phyloP scores from a whole-genome alignment of 1,140 invertebrate species.

The Phortica variegata region DNA sequence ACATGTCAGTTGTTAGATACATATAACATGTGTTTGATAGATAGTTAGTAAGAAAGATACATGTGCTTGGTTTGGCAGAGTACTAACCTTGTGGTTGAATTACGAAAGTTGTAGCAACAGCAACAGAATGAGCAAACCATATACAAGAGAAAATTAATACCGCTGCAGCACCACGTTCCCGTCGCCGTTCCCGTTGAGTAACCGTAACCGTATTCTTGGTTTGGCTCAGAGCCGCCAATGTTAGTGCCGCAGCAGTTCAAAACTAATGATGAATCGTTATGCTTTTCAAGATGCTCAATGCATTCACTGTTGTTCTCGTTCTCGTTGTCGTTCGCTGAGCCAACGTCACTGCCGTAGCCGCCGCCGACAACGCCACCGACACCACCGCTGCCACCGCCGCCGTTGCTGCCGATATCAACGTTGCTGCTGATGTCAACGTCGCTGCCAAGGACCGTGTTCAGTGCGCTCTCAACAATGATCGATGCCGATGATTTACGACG shows the following conservation, averaged over 20 bases:
- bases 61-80: no score
- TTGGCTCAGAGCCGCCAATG: neutral
- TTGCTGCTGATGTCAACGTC: constrained; percentile 12
- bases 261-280: no score
- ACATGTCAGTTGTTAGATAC: no score
- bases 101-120: constrained; percentile 54
- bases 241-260: neutral
- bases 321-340: constrained; percentile 9
- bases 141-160: constrained; percentile 51
- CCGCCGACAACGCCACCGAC: constrained; percentile 17
- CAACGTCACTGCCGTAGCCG: constrained; percentile 5
- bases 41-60: no score
- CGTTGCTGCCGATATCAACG: constrained; percentile 3
- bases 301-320: no score
- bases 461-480: constrained; percentile 34
- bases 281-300: no score
- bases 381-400: constrained; percentile 15
- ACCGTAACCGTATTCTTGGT: constrained; percentile 5
- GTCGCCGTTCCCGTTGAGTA: constrained; percentile 17
- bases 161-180: constrained; percentile 48
- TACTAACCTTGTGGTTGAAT: constrained; percentile 48
- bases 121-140: constrained; percentile 56
- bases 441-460: constrained; percentile 28
- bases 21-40: no score
- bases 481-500: constrained; percentile 44